phyloP scores from a whole-genome alignment of 2,797 vertebrate species.

The Chaenodraco wilsoni region DNA sequence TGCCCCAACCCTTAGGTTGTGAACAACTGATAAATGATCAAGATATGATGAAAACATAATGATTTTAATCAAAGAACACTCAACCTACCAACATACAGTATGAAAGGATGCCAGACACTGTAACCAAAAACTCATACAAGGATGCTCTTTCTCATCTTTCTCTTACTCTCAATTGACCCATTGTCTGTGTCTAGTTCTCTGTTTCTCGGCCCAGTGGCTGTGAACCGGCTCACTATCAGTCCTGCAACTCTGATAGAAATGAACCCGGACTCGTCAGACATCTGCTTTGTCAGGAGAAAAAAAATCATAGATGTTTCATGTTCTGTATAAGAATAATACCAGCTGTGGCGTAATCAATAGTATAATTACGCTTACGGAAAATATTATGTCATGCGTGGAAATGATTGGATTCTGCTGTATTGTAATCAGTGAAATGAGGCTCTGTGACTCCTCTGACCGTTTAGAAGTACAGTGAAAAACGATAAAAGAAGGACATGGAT shows the following conservation, averaged over 20 bases:
- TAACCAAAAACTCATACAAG: neutral
- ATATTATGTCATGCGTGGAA: conserved; percentile 61
- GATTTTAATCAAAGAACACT: too few relatives aligned
- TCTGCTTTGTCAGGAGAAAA: conserved; percentile 48
- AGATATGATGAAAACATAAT: too few relatives aligned
- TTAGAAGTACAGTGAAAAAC: conserved; percentile 15
- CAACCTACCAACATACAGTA: neutral
- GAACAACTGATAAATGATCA: neutral
- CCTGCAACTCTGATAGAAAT: conserved; percentile 31
- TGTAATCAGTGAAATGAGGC: conserved; percentile 64
- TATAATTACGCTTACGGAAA: conserved; percentile 66
- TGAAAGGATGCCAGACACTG: conserved; percentile 3
- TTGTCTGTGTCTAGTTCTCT: conserved; percentile 11
- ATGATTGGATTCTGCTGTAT: conserved; percentile 65
- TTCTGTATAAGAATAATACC: conserved; percentile 48
- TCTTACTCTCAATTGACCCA: conserved; percentile 13
- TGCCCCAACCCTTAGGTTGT: neutral
- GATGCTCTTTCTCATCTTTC: conserved; percentile 1
- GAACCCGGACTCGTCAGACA: conserved; percentile 34
- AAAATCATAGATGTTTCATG: conserved; percentile 34
- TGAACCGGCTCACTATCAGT: conserved; percentile 16
- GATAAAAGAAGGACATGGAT: conserved; percentile 37
- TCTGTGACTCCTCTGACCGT: conserved; percentile 41
- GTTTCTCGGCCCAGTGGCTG: conserved; percentile 20
- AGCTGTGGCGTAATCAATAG: conserved; percentile 68